These are phyloP conservation scores for Gasterosteus nipponicus DNA, from an alignment of 2,113 vertebrate genomes.

Conservation along the genomic window DNA sequence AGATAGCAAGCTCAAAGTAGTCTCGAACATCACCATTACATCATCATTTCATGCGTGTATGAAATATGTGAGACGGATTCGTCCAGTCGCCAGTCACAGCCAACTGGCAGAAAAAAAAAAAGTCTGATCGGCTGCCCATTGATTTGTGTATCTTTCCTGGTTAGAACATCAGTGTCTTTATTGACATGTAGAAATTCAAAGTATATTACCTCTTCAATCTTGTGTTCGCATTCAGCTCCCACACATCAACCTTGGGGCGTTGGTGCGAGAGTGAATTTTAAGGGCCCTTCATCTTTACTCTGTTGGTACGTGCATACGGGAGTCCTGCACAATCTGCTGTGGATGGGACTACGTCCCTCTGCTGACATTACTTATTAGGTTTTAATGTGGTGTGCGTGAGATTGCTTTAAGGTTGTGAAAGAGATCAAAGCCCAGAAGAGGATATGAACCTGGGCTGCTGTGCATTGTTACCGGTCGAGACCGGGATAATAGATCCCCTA, in stretches of 20 bases:
- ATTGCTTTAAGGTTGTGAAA: conserved; percentile 65
- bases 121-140: neutral
- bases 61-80: neutral
- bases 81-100: neutral
- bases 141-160: neutral
- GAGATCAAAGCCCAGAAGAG: conserved; percentile 65
- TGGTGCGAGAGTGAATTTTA: conserved; percentile 56
- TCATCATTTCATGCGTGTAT: neutral
- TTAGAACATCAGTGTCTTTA: conserved; percentile 18
- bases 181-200: conserved; percentile 43
- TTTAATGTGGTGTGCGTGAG: conserved; percentile 68
- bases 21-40: conserved; percentile 10
- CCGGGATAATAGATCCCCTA: conserved; percentile 41
- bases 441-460: conserved; percentile 55
- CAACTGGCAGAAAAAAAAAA: neutral
- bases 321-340: conserved; percentile 48
- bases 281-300: conserved; percentile 64
- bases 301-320: conserved; percentile 49
- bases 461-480: conserved; percentile 52
- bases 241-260: conserved; percentile 51
- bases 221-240: conserved; percentile 43
- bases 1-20: conserved; percentile 14
- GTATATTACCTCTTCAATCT: conserved; percentile 5
- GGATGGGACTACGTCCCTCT: conserved; percentile 38
- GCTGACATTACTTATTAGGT: conserved; percentile 65